phyloP scores from a whole-genome alignment of 2,797 vertebrate genomes.

The Acropternis orthonyx region DNA sequence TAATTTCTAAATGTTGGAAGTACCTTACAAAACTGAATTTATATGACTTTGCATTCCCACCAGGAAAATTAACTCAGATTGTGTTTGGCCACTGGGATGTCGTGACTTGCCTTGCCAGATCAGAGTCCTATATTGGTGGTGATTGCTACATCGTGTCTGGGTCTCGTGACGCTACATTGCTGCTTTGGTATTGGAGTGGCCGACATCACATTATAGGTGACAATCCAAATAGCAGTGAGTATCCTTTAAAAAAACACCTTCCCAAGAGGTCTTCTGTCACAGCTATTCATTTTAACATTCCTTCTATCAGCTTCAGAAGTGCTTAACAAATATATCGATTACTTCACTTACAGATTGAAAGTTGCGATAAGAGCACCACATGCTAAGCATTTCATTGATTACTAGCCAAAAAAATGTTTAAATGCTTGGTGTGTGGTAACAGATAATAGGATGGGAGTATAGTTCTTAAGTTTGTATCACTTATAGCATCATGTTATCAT shows the following conservation, averaged over 20 bases:
- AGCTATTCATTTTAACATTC: background rate
- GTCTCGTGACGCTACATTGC: conserved; percentile 92
- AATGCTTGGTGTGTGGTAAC: background rate
- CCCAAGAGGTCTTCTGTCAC: background rate
- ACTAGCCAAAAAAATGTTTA: background rate
- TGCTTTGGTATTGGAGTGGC: conserved; percentile 98
- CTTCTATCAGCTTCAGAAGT: background rate
- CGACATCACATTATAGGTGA: conserved; percentile 97
- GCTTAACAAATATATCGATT: background rate
- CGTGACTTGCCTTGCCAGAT: conserved; percentile 94
- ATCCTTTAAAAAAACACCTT: background rate
- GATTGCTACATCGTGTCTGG: conserved; percentile 98
- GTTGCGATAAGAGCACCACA: background rate
- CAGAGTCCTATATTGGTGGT: conserved; percentile 96
- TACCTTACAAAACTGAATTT: background rate
- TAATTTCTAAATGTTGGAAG: background rate
- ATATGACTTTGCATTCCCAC: background rate
- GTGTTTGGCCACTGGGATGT: conserved; percentile 99
- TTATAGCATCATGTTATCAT: background rate
- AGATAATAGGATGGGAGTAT: background rate
- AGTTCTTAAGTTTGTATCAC: conserved; percentile 16
- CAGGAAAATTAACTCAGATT: conserved; percentile 97
- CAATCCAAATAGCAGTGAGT: conserved; percentile 99
- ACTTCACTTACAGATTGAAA: background rate
- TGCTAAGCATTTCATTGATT: background rate